Conservation (phyloP, 1,140 invertebrate genomes). For the Gerris buenoi region DNA sequence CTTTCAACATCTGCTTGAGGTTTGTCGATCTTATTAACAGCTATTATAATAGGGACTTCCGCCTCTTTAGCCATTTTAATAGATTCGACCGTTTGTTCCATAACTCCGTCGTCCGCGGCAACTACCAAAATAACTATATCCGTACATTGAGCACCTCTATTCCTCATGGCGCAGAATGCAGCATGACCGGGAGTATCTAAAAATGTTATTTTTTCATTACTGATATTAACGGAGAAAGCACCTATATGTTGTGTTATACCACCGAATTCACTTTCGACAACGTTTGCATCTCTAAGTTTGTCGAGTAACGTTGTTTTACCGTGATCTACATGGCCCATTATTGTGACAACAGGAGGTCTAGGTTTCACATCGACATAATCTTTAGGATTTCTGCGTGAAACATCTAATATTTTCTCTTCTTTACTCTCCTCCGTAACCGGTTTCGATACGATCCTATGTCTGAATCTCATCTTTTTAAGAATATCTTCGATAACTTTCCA, state of each 20-base stretch:
- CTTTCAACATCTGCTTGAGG: constrained; percentile 62
- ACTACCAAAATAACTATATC: constrained; percentile 94
- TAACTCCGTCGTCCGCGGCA: constrained; percentile 96
- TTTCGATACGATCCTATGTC: constrained; percentile 36
- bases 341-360: constrained; percentile 81
- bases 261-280: constrained; percentile 89
- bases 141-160: constrained; percentile 77
- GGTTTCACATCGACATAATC: constrained; percentile 35
- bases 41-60: constrained; percentile 85
- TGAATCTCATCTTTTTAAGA: constrained; percentile 45
- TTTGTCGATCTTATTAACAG: constrained; percentile 99
- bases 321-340: constrained; percentile 99
- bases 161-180: constrained; percentile 82
- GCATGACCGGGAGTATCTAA: constrained; percentile 99
- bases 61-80: constrained; percentile 59
- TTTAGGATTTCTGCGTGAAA: constrained; percentile 15
- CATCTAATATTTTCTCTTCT: constrained; percentile 28
- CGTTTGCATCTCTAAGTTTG: constrained; percentile 63
- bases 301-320: constrained; percentile 97
- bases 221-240: constrained; percentile 65
- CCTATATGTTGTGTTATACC: constrained; percentile 99
- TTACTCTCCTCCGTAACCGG: constrained; percentile 30
- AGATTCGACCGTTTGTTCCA: constrained; percentile 86
- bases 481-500: constrained; percentile 43
- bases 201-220: constrained; percentile 66